Evolutionary conservation across 2,113 vertebrate species (phyloP).

Genomic region (Capreolus pygargus): DNA sequence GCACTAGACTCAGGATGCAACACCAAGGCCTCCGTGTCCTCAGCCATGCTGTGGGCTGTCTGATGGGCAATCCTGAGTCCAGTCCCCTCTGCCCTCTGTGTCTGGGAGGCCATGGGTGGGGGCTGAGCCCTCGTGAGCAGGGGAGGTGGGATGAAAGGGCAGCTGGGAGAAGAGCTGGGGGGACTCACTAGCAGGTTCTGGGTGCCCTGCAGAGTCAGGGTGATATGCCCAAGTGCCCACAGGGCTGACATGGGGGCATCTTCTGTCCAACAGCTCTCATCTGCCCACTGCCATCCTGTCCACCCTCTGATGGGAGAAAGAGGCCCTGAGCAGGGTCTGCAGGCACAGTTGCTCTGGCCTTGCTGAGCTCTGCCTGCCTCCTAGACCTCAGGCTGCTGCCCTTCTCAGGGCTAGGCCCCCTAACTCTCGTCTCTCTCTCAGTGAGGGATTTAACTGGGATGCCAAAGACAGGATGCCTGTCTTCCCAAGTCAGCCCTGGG

Average conservation of each 20-base stretch:
- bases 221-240: background rate
- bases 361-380: background rate
- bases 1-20: background rate
- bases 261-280: background rate
- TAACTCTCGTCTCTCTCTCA: conserved; percentile 51
- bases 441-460: conserved; percentile 92
- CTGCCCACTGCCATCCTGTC: background rate
- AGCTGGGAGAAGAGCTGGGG: accelerated
- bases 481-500: conserved; percentile 80
- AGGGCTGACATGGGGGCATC: background rate
- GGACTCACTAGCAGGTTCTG: background rate
- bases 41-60: background rate
- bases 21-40: background rate
- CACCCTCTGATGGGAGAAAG: background rate
- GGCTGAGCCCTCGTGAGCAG: accelerated
- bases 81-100: background rate
- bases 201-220: background rate
- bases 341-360: background rate
- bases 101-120: background rate
- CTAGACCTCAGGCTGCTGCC: background rate
- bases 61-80: accelerated
- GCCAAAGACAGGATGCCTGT: conserved; percentile 85
- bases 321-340: background rate
- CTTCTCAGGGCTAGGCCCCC: too few species aligned
- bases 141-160: background rate